phyloP scores from a whole-genome alignment of 2,797 vertebrate genomes.

The Eutrigla gurnardus region DNA sequence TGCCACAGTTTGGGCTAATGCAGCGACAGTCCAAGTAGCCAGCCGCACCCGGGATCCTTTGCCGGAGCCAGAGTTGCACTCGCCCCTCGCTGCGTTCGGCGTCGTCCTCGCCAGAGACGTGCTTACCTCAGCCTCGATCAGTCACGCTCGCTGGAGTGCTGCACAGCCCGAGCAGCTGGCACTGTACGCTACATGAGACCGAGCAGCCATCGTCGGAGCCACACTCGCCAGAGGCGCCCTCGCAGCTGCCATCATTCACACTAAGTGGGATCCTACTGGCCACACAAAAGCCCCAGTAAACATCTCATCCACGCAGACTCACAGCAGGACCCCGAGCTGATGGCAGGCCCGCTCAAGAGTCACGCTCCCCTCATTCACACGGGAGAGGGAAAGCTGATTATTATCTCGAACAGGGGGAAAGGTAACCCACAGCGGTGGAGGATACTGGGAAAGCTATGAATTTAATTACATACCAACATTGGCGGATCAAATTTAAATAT shows the following conservation, averaged over 20 bases:
- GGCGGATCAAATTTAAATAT: conserved; percentile 53
- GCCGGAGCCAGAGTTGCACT: conserved; percentile 35
- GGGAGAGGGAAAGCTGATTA: conserved; percentile 47
- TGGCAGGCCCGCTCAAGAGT: conserved; percentile 40
- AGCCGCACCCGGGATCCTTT: conserved; percentile 39
- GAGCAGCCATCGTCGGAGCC: conserved; percentile 67
- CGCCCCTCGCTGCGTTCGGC: conserved; percentile 41
- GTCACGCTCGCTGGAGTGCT: conserved; percentile 70
- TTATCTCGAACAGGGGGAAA: conserved; percentile 18
- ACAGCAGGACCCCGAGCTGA: conserved; percentile 49
- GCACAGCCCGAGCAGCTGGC: conserved; percentile 69
- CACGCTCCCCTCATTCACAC: conserved; percentile 37
- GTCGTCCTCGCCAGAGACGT: conserved; percentile 43
- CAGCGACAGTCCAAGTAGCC: conserved; percentile 38
- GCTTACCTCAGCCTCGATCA: conserved; percentile 72
- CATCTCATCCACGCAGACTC: conserved; percentile 57
- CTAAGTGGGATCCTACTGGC: conserved; percentile 74
- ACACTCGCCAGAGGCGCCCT: conserved; percentile 73
- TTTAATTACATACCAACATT: conserved; percentile 38
- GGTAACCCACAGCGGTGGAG: conserved; percentile 12
- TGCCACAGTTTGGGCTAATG: conserved; percentile 37
- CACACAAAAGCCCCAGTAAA: conserved; percentile 69
- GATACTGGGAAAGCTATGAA: conserved; percentile 34
- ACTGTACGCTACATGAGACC: conserved; percentile 63
- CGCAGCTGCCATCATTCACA: conserved; percentile 76